These are phyloP conservation scores for Erpetoichthys calabaricus DNA, from an alignment of 2,797 vertebrate species.

Conservation along the genomic window DNA sequence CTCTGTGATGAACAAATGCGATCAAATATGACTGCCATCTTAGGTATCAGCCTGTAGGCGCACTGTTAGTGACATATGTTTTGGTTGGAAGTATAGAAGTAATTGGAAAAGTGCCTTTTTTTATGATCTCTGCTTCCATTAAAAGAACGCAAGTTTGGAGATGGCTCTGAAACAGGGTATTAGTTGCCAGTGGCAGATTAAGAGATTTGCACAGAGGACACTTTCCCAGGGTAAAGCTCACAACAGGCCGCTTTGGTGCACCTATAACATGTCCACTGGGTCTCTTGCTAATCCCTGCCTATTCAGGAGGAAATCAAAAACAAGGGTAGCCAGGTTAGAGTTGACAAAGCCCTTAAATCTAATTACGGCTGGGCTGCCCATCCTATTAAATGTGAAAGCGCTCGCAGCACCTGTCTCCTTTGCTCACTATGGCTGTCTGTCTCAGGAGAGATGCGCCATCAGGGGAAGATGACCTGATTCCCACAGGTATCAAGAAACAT, in stretches of 20 bases:
- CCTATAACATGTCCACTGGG: constrained; percentile 35
- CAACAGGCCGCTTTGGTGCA: constrained; percentile 30
- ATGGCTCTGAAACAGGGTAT: constrained; percentile 14
- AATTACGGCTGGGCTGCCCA: constrained; percentile 42
- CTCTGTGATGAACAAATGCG: too few relatives aligned
- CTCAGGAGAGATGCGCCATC: constrained; percentile 20
- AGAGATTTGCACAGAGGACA: constrained; percentile 34
- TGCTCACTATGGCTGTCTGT: constrained; percentile 24
- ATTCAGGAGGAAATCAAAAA: constrained; percentile 28
- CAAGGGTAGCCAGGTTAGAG: constrained; percentile 43
- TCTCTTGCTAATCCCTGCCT: constrained; percentile 37
- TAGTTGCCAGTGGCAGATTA: constrained; percentile 25
- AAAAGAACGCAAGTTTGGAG: constrained; percentile 7
- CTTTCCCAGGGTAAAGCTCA: constrained; percentile 41
- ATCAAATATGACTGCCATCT: too few relatives aligned
- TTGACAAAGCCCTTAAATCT: constrained; percentile 51
- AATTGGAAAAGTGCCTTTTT: constrained; percentile 4
- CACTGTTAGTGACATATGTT: neutral
- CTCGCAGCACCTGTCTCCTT: constrained; percentile 33
- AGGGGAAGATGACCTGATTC: constrained; percentile 25
- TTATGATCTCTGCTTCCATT: constrained; percentile 8
- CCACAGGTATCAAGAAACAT: constrained; percentile 38
- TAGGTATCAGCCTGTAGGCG: too few relatives aligned
- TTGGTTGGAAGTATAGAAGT: neutral
- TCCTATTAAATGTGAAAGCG: constrained; percentile 31